A percentile compares a stretch with the other conserved stretches of the same genome.
Conservation (phyloP, 1,140 invertebrate genomes). For the Calephelis nemesis region DNA sequence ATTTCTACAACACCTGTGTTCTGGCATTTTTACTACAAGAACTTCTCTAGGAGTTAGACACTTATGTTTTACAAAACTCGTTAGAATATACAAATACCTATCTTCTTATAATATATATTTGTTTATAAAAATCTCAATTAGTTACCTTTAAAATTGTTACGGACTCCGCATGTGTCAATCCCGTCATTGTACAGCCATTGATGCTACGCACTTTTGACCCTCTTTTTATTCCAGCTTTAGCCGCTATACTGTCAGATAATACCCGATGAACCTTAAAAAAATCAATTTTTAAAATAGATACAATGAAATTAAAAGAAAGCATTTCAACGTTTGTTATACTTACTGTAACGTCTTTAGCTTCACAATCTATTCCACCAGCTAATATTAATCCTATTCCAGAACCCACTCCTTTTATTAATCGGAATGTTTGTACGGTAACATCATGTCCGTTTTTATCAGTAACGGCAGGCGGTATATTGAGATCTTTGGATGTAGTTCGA, state of each 20-base stretch:
- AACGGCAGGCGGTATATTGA: neutral
- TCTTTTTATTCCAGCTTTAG: constrained; percentile 91
- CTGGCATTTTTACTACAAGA: no score
- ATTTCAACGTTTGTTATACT: constrained; percentile 44
- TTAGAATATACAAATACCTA: no score
- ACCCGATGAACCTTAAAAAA: constrained; percentile 90
- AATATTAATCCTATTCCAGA: constrained; percentile 92
- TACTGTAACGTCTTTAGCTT: constrained; percentile 94
- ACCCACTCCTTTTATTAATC: constrained; percentile 75
- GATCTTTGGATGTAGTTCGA: constrained; percentile 6
- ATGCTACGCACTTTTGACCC: constrained; percentile 94
- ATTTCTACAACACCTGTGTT: no score
- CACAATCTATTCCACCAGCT: constrained; percentile 92
- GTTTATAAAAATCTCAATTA: neutral
- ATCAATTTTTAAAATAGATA: constrained; percentile 24
- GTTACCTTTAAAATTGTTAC: constrained; percentile 90
- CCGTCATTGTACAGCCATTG: constrained; percentile 90
- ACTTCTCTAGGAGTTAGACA: no score
- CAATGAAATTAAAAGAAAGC: constrained; percentile 12
- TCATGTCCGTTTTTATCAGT: constrained; percentile 27
- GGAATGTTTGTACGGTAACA: constrained; percentile 49
- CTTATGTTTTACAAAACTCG: no score
- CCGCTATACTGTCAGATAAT: constrained; percentile 89
- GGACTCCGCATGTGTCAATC: constrained; percentile 91
- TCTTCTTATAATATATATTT: no score